Evolutionary conservation across 2,888 invertebrate genomes (phyloP).

Genomic region (Tetranychus piercei): DNA sequence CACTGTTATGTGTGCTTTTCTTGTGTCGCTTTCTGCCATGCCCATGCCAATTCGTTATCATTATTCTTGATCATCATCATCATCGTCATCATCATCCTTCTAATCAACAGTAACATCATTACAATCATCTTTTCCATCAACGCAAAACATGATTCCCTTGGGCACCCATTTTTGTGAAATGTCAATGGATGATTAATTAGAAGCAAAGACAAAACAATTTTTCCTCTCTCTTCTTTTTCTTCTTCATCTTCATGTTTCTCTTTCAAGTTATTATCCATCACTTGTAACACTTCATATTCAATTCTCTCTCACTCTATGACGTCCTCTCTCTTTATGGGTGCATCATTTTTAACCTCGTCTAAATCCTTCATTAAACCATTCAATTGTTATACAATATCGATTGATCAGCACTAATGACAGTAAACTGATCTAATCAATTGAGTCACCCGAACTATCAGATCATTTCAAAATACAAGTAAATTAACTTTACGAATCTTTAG

Average conservation of each 20-base stretch:
- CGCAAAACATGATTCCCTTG: background rate
- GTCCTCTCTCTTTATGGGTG: conserved; percentile 4
- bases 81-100: background rate
- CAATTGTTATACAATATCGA: too few species aligned
- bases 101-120: background rate
- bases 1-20: too few species aligned
- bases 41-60: background rate
- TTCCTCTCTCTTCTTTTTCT: conserved; percentile 4
- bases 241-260: background rate
- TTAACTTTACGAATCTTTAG: too few species aligned
- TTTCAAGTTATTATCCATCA: background rate
- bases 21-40: too few species aligned
- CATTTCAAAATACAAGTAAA: too few species aligned
- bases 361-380: too few species aligned
- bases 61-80: background rate
- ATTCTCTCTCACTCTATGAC: background rate
- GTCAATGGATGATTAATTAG: background rate
- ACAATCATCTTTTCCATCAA: background rate
- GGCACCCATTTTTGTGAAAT: background rate
- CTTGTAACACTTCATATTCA: background rate
- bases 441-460: too few species aligned
- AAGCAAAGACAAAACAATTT: background rate
- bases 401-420: too few species aligned
- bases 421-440: too few species aligned
- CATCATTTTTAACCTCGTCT: background rate